These are phyloP conservation scores for Cryptophagus acutangulus DNA, from an alignment of 2,888 invertebrate species.

Conservation along the genomic window DNA sequence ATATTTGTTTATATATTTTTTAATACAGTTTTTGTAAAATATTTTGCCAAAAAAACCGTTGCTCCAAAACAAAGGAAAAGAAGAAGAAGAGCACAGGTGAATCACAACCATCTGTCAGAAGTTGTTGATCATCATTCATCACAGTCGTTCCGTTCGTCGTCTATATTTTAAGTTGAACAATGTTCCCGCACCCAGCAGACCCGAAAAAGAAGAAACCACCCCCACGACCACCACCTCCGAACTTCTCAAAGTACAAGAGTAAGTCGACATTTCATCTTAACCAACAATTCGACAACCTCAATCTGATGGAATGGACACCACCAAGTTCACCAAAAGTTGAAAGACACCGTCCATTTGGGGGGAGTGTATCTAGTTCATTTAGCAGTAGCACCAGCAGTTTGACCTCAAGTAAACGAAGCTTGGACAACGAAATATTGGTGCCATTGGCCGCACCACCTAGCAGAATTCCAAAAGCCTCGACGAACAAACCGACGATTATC, in stretches of 20 bases:
- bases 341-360: conserved; percentile 39
- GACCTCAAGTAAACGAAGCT: conserved; percentile 74
- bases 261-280: conserved; percentile 41
- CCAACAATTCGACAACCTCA: conserved; percentile 32
- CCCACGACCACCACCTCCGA: conserved; percentile 68
- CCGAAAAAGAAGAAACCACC: conserved; percentile 72
- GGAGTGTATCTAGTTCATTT: conserved; percentile 45
- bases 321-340: conserved; percentile 45
- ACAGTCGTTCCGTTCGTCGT: too few species aligned
- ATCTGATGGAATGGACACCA: conserved; percentile 53
- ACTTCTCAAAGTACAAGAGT: conserved; percentile 43
- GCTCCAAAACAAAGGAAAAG: too few species aligned
- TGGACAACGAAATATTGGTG: conserved; percentile 57
- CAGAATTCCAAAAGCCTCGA: conserved; percentile 12
- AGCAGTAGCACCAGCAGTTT: conserved; percentile 52
- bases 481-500: conserved; percentile 66
- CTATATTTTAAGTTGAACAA: too few species aligned
- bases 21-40: too few species aligned
- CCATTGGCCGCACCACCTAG: too few species aligned
- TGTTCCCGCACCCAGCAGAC: too few species aligned
- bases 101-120: too few species aligned
- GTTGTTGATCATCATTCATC: too few species aligned
- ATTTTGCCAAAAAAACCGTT: too few species aligned
- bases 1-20: too few species aligned
- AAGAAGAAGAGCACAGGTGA: too few species aligned